Evolutionary conservation across 2,113 vertebrate genomes (phyloP).

Genomic region (Notechis scutatus): DNA sequence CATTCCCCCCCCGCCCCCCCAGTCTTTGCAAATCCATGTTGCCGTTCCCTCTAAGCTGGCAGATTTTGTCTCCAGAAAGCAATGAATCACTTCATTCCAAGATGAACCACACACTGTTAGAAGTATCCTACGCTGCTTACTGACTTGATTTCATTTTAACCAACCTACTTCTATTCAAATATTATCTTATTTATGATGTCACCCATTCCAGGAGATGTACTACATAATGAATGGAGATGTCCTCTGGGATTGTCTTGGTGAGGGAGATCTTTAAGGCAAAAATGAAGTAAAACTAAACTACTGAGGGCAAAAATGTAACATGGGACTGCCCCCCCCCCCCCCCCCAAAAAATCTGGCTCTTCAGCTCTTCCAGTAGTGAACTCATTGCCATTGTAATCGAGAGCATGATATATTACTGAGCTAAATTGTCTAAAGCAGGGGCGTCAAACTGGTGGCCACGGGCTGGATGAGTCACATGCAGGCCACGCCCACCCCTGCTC

Average conservation of each 20-base stretch:
- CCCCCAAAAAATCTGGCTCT: background rate
- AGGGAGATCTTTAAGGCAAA: background rate
- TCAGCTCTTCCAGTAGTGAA: background rate
- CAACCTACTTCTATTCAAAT: background rate
- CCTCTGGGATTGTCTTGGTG: background rate
- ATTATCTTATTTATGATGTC: background rate
- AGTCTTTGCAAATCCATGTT: constrained; percentile 23
- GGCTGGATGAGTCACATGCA: too few species aligned
- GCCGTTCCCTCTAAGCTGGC: constrained; percentile 14
- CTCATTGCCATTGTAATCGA: background rate
- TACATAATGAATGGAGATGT: background rate
- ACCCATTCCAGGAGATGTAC: background rate
- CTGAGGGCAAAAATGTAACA: background rate
- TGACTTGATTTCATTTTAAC: constrained; percentile 1
- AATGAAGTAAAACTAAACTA: background rate
- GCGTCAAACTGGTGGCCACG: too few species aligned
- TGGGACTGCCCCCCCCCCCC: background rate
- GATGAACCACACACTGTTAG: constrained; percentile 12
- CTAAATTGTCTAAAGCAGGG: background rate
- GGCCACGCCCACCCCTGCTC: too few species aligned
- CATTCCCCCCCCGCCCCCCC: background rate
- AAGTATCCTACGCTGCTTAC: constrained; percentile 5
- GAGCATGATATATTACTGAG: background rate
- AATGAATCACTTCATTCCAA: background rate
- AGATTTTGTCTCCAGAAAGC: constrained; percentile 11